Conservation (phyloP, 92 coral and sea anemone species). For the Zoanthus solanderi region DNA sequence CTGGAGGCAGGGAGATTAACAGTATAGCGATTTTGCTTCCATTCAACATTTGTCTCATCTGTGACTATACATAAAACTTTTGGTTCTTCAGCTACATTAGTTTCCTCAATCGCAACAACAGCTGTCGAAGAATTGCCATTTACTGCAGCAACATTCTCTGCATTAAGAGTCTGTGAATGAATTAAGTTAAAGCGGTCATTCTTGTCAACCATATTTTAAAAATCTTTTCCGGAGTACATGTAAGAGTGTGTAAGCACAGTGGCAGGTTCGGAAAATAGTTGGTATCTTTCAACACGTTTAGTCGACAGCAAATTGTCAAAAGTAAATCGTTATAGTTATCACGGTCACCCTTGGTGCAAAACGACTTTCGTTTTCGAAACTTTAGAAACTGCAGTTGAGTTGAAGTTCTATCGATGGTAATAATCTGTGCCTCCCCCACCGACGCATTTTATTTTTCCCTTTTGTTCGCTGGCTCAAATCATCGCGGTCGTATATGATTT, state of each 20-base stretch:
- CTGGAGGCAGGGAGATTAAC: constrained; percentile 81
- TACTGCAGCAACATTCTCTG: constrained; percentile 25
- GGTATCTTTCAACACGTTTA: too few relatives aligned
- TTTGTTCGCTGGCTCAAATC: not conserved
- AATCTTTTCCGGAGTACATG: not conserved
- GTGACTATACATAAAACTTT: constrained; percentile 84
- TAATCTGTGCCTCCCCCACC: not conserved
- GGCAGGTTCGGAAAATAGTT: not conserved
- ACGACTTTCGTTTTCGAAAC: not conserved
- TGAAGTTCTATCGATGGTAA: not conserved
- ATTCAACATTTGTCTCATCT: constrained; percentile 86
- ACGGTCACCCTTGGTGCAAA: not conserved
- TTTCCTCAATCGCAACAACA: constrained; percentile 74
- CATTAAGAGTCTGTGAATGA: constrained; percentile 43
- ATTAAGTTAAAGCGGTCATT: constrained; percentile 31
- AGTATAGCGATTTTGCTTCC: constrained; percentile 61
- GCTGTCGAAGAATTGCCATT: constrained; percentile 39
- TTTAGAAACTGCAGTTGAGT: not conserved
- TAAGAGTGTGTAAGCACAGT: not conserved
- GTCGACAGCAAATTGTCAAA: too few relatives aligned
- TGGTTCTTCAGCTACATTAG: constrained; percentile 73
- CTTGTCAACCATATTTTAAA: constrained; percentile 36
- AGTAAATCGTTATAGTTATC: not conserved
- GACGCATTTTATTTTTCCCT: not conserved
- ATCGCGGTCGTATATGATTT: constrained; percentile 15